Conservation (phyloP, 2,113 vertebrate species). For the Callospermophilus lateralis region DNA sequence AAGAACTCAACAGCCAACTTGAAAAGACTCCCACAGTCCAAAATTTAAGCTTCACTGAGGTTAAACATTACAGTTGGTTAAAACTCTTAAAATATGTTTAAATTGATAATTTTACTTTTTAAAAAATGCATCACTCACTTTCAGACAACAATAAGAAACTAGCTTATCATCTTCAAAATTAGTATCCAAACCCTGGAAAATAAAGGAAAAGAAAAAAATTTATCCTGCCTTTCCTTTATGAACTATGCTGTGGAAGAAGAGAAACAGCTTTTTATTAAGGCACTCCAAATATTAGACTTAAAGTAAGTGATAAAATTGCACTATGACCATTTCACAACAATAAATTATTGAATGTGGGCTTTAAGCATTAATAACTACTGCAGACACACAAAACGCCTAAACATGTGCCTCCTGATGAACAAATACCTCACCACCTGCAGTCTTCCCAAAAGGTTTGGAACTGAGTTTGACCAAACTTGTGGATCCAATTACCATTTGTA, state of each 20-base stretch:
- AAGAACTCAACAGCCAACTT: not conserved
- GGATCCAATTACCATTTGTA: not conserved
- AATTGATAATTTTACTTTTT: not conserved
- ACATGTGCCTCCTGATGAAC: not conserved
- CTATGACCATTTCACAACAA: not conserved
- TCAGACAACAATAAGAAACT: not conserved
- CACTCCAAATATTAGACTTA: not conserved
- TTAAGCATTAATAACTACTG: not conserved
- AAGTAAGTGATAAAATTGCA: not conserved
- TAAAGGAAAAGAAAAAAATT: not conserved
- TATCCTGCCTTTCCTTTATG: not conserved
- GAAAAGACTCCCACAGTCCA: not conserved
- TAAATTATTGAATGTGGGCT: not conserved
- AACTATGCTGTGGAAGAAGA: not conserved
- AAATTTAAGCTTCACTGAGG: not conserved
- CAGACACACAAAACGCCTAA: not conserved
- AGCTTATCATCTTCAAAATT: not conserved
- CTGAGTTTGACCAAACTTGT: not conserved
- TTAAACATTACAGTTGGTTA: not conserved
- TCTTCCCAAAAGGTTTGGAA: not conserved
- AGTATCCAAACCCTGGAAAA: not conserved
- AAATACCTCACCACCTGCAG: not conserved
- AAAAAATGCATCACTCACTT: not conserved
- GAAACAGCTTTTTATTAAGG: not conserved
- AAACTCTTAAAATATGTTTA: not conserved